Conservation (phyloP, 2,797 vertebrate species). For the Sebastes hubbsi region DNA sequence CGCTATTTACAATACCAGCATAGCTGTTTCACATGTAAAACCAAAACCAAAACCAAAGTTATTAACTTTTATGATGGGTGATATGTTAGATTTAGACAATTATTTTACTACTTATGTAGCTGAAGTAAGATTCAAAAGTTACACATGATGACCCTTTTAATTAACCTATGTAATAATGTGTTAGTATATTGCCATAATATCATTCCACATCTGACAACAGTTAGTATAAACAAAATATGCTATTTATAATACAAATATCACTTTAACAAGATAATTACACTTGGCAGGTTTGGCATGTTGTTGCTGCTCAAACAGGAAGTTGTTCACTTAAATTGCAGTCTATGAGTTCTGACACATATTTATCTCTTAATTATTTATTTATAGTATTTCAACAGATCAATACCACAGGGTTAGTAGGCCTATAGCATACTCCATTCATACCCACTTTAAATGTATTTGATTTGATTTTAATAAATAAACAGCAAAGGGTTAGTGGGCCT, state of each 20-base stretch:
- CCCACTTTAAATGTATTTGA: too few species aligned
- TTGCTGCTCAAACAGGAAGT: background rate
- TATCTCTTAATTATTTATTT: background rate
- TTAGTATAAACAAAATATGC: background rate
- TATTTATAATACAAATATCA: background rate
- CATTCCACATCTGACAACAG: background rate
- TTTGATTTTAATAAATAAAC: background rate
- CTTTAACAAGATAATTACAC: background rate
- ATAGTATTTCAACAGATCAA: background rate
- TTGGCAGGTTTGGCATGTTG: background rate
- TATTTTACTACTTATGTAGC: background rate
- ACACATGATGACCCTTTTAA: background rate
- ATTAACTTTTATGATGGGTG: background rate
- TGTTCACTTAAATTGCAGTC: background rate
- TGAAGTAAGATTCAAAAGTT: background rate
- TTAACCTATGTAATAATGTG: background rate
- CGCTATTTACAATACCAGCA: too few species aligned
- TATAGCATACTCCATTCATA: constrained; percentile 49
- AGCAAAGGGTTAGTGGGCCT: background rate
- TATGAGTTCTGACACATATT: background rate
- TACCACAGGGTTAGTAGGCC: background rate
- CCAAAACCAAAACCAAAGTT: background rate
- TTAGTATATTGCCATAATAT: background rate
- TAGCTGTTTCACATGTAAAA: too few species aligned
- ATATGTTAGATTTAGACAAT: background rate